A percentile compares a stretch with the other conserved stretches of the same genome.
Evolutionary conservation across 2,113 vertebrate species (phyloP).

Genomic region (Phylloscopus whistleri): DNA sequence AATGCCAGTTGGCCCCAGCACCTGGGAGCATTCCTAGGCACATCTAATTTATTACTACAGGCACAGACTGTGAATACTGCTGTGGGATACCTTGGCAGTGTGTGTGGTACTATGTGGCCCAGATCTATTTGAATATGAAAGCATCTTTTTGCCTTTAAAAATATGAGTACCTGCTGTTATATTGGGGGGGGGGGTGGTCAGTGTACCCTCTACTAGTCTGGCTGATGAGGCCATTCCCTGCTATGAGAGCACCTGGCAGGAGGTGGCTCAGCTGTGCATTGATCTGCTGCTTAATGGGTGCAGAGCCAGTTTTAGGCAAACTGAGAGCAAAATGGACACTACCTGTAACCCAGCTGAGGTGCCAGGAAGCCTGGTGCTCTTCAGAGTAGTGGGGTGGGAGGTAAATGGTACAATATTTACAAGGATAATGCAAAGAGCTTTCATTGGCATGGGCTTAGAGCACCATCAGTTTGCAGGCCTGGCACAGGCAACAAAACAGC

Average conservation of each 20-base stretch:
- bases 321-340: neutral
- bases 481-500: neutral
- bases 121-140: neutral
- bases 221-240: neutral
- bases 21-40: neutral
- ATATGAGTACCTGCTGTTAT: neutral
- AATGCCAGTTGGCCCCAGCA: conserved; percentile 11
- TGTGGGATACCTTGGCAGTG: neutral
- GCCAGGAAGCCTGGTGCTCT: neutral
- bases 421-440: neutral
- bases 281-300: neutral
- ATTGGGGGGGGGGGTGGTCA: neutral
- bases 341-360: neutral
- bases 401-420: neutral
- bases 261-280: neutral
- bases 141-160: neutral
- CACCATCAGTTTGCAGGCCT: neutral
- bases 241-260: conserved; percentile 27
- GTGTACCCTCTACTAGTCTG: neutral
- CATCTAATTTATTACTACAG: neutral
- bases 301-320: neutral
- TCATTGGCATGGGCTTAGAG: neutral
- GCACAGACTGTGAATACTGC: neutral
- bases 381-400: neutral
- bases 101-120: neutral